Percentiles rank a stretch among this genome's conserved stretches.
These are phyloP conservation scores for Cantharis flavilabris DNA, from an alignment of 2,888 invertebrate species.

Conservation along the genomic window DNA sequence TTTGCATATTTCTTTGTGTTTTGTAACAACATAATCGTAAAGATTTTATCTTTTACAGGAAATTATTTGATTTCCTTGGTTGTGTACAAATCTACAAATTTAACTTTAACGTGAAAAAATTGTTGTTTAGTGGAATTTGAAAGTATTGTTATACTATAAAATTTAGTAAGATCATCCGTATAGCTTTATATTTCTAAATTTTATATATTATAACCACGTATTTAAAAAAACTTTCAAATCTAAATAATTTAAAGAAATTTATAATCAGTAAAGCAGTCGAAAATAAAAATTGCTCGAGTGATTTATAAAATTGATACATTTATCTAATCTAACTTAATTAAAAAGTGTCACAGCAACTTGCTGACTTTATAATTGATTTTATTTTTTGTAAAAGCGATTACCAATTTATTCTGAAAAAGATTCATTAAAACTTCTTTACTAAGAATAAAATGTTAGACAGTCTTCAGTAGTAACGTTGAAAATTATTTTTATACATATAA, in stretches of 20 bases:
- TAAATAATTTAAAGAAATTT: background rate
- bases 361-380: background rate
- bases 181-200: no score
- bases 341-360: background rate
- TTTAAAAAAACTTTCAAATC: background rate
- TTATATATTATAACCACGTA: background rate
- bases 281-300: background rate
- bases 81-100: constrained; percentile 20
- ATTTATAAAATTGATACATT: background rate
- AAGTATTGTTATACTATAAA: background rate
- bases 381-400: background rate
- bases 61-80: constrained; percentile 29
- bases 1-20: background rate
- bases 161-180: no score
- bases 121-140: background rate
- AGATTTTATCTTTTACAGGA: constrained; percentile 21
- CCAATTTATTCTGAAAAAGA: background rate
- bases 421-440: background rate
- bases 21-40: constrained; percentile 2
- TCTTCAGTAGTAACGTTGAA: background rate
- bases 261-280: background rate
- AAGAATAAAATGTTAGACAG: background rate
- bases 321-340: background rate
- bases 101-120: background rate
- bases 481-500: background rate